Percentiles rank a stretch among this genome's conserved stretches.
Conservation (phyloP, 2,797 vertebrate genomes). For the Steatocranus sp. region DNA sequence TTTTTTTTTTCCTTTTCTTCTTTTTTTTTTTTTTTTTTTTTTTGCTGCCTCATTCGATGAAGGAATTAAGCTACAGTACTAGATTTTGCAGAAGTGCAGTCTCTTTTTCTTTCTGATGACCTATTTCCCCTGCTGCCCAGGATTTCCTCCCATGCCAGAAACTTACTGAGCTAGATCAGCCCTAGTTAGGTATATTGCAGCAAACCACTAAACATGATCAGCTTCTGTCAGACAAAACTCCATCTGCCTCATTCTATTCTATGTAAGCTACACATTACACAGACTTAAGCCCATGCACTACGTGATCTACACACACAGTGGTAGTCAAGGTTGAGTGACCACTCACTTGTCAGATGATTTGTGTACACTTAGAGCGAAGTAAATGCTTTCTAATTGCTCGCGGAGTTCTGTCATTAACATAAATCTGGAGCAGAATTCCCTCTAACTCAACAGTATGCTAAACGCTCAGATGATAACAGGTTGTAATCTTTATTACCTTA, state of each 20-base stretch:
- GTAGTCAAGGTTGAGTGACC: constrained; percentile 59
- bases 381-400: constrained; percentile 59
- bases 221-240: neutral
- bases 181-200: constrained; percentile 17
- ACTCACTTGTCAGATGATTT: constrained; percentile 62
- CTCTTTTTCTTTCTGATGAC: constrained; percentile 60
- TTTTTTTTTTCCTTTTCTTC: neutral
- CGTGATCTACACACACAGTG: constrained; percentile 25
- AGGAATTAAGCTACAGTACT: constrained; percentile 65
- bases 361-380: constrained; percentile 47
- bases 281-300: constrained; percentile 18
- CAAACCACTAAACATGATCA: constrained; percentile 29
- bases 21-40: constrained; percentile 34
- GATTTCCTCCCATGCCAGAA: constrained; percentile 33
- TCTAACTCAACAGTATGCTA: constrained; percentile 58
- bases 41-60: constrained; percentile 54
- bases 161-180: neutral
- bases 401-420: constrained; percentile 53
- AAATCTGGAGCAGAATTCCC: constrained; percentile 55
- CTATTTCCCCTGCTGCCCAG: constrained; percentile 11
- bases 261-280: constrained; percentile 1
- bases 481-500: constrained; percentile 71
- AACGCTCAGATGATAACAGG: constrained; percentile 66
- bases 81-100: constrained; percentile 68
- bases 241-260: neutral